Conservation (phyloP, 1,140 invertebrate species). For the Piezodorus guildinii region DNA sequence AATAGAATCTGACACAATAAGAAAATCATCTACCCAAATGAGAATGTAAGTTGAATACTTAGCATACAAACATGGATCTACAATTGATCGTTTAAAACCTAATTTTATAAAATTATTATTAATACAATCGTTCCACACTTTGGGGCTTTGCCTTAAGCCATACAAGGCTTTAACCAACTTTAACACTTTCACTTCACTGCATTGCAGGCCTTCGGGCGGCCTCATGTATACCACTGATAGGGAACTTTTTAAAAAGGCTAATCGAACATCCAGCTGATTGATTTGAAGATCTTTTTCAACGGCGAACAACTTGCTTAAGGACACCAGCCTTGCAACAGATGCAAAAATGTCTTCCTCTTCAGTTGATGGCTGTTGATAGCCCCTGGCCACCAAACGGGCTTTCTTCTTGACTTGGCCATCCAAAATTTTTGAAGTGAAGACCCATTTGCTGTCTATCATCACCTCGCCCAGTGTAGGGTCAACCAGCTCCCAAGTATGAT, state of each 20-base stretch:
- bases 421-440: background rate
- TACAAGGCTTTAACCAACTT: background rate
- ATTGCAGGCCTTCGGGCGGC: background rate
- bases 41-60: background rate
- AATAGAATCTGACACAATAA: background rate
- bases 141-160: background rate
- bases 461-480: background rate
- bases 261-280: conserved; percentile 6
- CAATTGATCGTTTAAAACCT: background rate
- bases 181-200: background rate
- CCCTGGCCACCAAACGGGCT: conserved; percentile 10
- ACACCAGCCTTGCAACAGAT: conserved; percentile 1
- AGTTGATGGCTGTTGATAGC: conserved; percentile 9
- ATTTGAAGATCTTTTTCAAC: background rate
- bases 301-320: conserved; percentile 5
- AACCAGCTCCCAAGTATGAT: background rate
- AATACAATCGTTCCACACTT: conserved; percentile 1
- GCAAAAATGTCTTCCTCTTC: background rate
- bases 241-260: conserved; percentile 1
- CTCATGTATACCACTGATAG: background rate
- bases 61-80: background rate
- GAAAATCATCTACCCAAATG: background rate
- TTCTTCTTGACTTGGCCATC: background rate
- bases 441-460: background rate
- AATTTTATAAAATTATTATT: background rate